Evolutionary conservation across 2,113 vertebrate genomes (phyloP), one percentile per base, ranked within the genome.

Genomic region (Natator depressus): DNA sequence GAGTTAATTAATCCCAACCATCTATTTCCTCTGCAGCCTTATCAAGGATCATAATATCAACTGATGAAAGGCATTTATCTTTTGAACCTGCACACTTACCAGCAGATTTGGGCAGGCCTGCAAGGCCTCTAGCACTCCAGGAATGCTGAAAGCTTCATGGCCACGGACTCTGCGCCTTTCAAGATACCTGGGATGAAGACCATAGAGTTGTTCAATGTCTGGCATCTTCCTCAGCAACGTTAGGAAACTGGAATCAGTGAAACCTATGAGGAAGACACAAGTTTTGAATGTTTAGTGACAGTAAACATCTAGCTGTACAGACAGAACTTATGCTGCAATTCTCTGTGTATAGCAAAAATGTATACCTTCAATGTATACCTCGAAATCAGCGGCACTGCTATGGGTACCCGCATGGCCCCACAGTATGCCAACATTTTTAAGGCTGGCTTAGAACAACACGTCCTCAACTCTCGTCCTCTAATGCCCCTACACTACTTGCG

Each of bases 191-290:
- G 99, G 99, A 92, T 99, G 99, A 97, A 99, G 99, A 87, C 99
- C 99, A 96, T 99, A 99, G 11, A 99, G 98, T 96, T 99, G 99
- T 97, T 99, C 99, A 95, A 99, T 98, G 85, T 99, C 99, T 85
- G 99, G 99, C 99, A 99, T 99, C 98, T 99, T 99, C 98, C 99
- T 99, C 96, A 99, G 92, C 49, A 99, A 98, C 20, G 99, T 99
- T 93, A 99, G 98, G 97, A 99, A 99, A 98, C 99, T 99, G 98
- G 98, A 98, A 96, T 99, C 99, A 95, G 99, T 99, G 96, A 99
- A 99, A 91, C 99, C 99, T 99, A 97, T 94, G 95, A 97, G 96
- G 81, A 98, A 62, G 95, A 97, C 89, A 96, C 90, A 84, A 97
- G 94, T 96, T 94, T 95, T 91, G 90, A 93, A 89, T 93, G 91